Conservation (phyloP, 2,888 invertebrate genomes). For the Conops quadrifasciatus region DNA sequence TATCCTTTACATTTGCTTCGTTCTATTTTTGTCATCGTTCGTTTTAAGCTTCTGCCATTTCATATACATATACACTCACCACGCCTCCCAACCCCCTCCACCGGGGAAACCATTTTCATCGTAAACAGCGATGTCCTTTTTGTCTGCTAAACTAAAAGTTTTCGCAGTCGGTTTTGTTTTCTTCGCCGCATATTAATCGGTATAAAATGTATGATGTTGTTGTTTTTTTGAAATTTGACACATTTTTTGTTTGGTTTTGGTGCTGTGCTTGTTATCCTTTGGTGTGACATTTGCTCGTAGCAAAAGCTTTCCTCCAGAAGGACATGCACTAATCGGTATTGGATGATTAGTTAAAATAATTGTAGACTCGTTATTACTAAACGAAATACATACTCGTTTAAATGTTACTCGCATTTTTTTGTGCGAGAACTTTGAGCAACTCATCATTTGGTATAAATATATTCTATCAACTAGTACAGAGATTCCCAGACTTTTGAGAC, state of each 20-base stretch:
- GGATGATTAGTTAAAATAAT: too few species aligned
- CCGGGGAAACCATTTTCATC: not conserved
- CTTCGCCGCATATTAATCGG: not conserved
- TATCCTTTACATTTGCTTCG: conserved; percentile 28
- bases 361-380: too few species aligned
- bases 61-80: not conserved
- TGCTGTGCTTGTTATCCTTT: conserved; percentile 2
- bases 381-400: too few species aligned
- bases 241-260: not conserved
- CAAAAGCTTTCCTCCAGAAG: not conserved
- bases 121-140: conserved; percentile 25
- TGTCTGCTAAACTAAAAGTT: conserved; percentile 24
- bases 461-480: too few species aligned
- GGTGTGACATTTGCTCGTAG: not conserved
- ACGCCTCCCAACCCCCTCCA: not conserved
- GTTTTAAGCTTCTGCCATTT: conserved; percentile 7
- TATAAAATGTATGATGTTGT: not conserved
- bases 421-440: too few species aligned
- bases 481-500: too few species aligned
- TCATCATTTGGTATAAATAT: too few species aligned
- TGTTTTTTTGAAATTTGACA: not conserved
- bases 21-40: conserved; percentile 26
- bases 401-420: too few species aligned
- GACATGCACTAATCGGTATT: not conserved
- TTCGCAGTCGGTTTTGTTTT: conserved; percentile 15